Conservation (phyloP, 2,113 vertebrate species). For the Crotalus horridus region DNA sequence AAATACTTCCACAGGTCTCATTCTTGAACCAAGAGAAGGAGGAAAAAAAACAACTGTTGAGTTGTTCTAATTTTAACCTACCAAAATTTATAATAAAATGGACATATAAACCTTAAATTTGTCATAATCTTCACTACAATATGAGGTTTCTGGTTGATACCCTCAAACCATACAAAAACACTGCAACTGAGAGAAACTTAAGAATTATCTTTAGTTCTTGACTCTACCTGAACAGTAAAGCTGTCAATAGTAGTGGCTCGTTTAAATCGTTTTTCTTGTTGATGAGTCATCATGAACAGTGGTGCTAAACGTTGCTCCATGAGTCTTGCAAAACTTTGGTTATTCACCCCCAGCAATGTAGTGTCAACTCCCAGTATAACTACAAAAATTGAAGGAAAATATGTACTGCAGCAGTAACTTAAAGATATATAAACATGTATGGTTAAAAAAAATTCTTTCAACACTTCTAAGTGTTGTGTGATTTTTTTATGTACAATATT, state of each 20-base stretch:
- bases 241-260: slow-evolving; percentile 87
- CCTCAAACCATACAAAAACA: neutral
- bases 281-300: slow-evolving; percentile 88
- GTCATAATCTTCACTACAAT: neutral
- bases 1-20: neutral
- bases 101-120: neutral
- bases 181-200: neutral
- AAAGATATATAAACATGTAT: rapidly evolving
- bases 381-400: slow-evolving; percentile 54
- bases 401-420: neutral
- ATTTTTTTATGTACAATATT: neutral
- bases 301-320: slow-evolving; percentile 97
- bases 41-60: neutral
- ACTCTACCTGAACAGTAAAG: slow-evolving; percentile 91
- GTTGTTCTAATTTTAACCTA: neutral
- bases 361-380: slow-evolving; percentile 95
- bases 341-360: slow-evolving; percentile 84
- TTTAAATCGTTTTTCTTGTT: slow-evolving; percentile 84
- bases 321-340: slow-evolving; percentile 92
- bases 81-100: neutral
- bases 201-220: rapidly evolving
- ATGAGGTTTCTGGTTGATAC: neutral
- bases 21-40: neutral
- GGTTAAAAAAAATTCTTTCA: neutral
- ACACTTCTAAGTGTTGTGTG: neutral